Percentiles rank a stretch among this genome's conserved stretches.
Evolutionary conservation across 2,797 vertebrate genomes (phyloP).

Genomic region (Balearica regulorum): DNA sequence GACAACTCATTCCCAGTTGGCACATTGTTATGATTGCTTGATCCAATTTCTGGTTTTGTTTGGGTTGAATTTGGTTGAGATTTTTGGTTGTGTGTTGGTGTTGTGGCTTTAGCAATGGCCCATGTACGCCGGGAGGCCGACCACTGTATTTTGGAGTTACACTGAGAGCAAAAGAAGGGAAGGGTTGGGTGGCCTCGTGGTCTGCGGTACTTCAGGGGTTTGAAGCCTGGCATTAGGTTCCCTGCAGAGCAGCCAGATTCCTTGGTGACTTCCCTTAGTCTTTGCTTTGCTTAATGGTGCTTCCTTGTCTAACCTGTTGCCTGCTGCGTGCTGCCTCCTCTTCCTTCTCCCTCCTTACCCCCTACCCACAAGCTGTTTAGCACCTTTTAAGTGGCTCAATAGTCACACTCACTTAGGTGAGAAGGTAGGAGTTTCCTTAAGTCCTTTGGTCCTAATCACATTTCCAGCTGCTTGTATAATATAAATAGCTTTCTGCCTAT

Average conservation of each 20-base stretch:
- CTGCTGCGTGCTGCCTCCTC: neutral
- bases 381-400: neutral
- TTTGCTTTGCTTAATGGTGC: neutral
- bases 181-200: neutral
- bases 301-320: neutral
- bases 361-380: neutral
- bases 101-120: neutral
- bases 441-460: neutral
- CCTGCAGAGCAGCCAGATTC: neutral
- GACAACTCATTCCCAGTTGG: neutral
- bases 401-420: neutral
- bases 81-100: neutral
- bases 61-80: neutral
- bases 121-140: accelerated
- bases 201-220: neutral
- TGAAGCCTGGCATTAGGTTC: neutral
- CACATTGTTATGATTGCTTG: accelerated
- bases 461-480: neutral
- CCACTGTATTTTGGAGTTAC: neutral
- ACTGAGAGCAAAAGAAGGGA: neutral
- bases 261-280: neutral
- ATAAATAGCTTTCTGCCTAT: neutral
- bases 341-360: neutral
- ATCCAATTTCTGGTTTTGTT: neutral
- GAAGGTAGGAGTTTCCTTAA: neutral